Percentiles rank a stretch among this genome's conserved stretches.
Evolutionary conservation across 2,797 vertebrate genomes (phyloP).

Genomic region (Gastrophryne carolinensis): DNA sequence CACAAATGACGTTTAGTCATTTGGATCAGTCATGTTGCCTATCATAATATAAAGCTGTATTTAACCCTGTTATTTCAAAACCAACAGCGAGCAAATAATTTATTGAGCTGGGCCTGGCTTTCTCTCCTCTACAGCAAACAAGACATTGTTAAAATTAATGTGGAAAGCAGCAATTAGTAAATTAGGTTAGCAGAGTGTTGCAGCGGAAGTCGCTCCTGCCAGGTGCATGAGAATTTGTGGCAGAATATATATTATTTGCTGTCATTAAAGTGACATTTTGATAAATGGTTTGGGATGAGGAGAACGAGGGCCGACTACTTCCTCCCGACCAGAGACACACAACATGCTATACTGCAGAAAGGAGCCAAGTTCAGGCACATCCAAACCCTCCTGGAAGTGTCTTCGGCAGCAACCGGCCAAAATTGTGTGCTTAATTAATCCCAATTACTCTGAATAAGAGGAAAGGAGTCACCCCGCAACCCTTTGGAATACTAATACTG

Average conservation of each 20-base stretch:
- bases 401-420: slow-evolving; percentile 32
- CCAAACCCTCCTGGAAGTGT: slow-evolving; percentile 29
- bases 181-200: slow-evolving; percentile 91
- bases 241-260: slow-evolving; percentile 99
- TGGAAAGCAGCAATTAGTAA: slow-evolving; percentile 99
- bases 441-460: slow-evolving; percentile 49
- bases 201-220: slow-evolving; percentile 81
- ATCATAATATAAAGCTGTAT: neutral
- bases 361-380: slow-evolving; percentile 62
- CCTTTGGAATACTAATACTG: slow-evolving; percentile 22
- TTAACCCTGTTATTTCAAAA: neutral
- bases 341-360: slow-evolving; percentile 87
- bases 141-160: slow-evolving; percentile 93
- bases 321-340: slow-evolving; percentile 90
- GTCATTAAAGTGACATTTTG: slow-evolving; percentile 99
- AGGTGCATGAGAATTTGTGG: slow-evolving; percentile 90
- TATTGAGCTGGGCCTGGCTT: slow-evolving; percentile 39
- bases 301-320: slow-evolving; percentile 86
- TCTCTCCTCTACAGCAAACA: slow-evolving; percentile 83
- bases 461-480: slow-evolving; percentile 29
- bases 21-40: neutral
- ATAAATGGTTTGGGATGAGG: slow-evolving; percentile 99
- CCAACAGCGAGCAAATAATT: neutral
- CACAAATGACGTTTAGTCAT: too few species aligned
- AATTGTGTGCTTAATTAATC: slow-evolving; percentile 47